Base-by-base conservation (phyloP, 2,888 invertebrate species). In the Brassicogethes aeneus region DNA sequence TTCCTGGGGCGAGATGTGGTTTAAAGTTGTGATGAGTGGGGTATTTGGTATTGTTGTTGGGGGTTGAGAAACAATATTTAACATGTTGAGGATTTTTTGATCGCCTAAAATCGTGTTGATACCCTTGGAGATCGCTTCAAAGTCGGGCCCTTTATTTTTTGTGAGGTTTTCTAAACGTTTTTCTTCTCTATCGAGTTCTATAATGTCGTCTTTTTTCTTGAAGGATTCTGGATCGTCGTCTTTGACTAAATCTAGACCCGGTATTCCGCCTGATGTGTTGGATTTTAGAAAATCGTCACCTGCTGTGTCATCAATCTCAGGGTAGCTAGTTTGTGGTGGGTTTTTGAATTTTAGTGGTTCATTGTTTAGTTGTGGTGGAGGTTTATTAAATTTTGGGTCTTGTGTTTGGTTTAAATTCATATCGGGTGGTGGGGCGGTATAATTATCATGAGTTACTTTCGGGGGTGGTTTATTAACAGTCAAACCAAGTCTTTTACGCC, bases 161-260 rank as follows among this genome's bases (percentile, higher is more conserved):
- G 40, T 16, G 2, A 42, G 10, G 10, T 10, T 36, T 33, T 48
- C 48, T 13, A 23, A 33, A 43, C 34, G 43, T 39, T 16, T 39
- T 32, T 46, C 30, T 15, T 44, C 35, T 14, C 35, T 39, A 33
- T 40, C 44, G 2, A 42, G 17, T 15, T 46, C 43, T 15, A 47
- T 47, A 5, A 47, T 42, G 39, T 47, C 53, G 57, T 67, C 42
- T 16, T 44, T 41, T 42, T 37, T 41, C 29, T 35, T 37, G 31
- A 45, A 42, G 12, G 39, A 35, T 31, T 46, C 38, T 3, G 10
- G 12, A 32, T 5, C 16, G 43, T 50, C 58, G 2, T 75, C 74
- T 47, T 70, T 71, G 7, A 82, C 78, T 44, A 85, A 71, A 70
- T 85, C 85, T 42, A 85, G 70, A 0, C 85, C 85, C 7, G 85